Evolutionary conservation across 2,797 vertebrate genomes (phyloP).

Genomic region (Fistularia commersonii): DNA sequence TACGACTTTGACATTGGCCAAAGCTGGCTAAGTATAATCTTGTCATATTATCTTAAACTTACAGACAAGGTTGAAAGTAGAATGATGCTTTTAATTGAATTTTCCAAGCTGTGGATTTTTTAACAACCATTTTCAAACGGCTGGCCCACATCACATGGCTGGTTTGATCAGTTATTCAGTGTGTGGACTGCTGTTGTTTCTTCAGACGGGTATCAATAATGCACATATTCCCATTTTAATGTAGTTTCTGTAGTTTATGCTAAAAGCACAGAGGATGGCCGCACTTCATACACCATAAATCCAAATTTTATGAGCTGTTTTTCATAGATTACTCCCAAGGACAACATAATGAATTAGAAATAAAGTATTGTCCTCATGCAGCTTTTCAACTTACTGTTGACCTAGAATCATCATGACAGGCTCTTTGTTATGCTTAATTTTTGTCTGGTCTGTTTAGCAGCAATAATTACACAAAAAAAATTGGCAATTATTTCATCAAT

Average conservation of each 20-base stretch:
- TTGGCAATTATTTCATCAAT: too few relatives aligned
- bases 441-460: too few relatives aligned
- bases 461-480: too few relatives aligned
- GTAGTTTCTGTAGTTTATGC: conserved; percentile 35
- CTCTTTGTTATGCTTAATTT: too few relatives aligned
- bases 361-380: too few relatives aligned
- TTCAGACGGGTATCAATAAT: conserved; percentile 34
- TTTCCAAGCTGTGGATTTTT: conserved; percentile 25
- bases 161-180: conserved; percentile 49
- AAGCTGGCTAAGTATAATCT: conserved; percentile 2
- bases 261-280: conserved; percentile 33
- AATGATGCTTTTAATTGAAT: conserved; percentile 26
- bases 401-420: too few relatives aligned
- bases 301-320: conserved; percentile 3
- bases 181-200: conserved; percentile 31
- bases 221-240: neutral
- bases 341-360: too few relatives aligned
- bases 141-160: conserved; percentile 44
- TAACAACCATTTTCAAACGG: conserved; percentile 27
- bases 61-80: conserved; percentile 12
- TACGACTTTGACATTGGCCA: too few relatives aligned
- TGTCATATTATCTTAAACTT: conserved; percentile 14
- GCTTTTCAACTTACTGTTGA: too few relatives aligned
- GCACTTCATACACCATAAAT: conserved; percentile 21
- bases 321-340: conserved; percentile 1